Evolutionary conservation across 35 echinoderm and acorn worm genomes (phyloP), one percentile per base, ranked within the genome.

Genomic region (Acanthaster planci): DNA sequence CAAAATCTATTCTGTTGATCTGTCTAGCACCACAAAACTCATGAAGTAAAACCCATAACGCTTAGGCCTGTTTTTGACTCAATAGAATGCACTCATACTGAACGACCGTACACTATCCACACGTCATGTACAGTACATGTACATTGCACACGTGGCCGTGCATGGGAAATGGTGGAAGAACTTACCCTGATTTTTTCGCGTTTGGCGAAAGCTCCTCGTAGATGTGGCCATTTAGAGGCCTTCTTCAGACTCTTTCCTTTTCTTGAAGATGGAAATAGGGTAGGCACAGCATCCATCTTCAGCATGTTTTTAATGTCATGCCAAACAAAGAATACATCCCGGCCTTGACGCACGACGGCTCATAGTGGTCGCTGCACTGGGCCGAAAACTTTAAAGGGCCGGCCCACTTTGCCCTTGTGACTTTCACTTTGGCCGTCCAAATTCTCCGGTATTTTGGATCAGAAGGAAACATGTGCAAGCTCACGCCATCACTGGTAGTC

Each of bases 331-430:
- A 22, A 7, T 57, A 22, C 15, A 57, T 15, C 23, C 54, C 54
- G 23, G 15, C 7, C 54, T 57, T 22, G 7, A 57, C 16, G 54
- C 54, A 57, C 23, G 16, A 15, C 23, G 54, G 1, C 54, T 15
- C 23, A 22, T 18, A 57, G 54, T 57, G 54, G 1, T 15, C 16
- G 54, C 54, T 18, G 23, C 54, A 87, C 54, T 78, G 22, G 7
- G 19, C 26, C 19, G 40, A 54, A 19, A 26, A 35, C 34, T 36
- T 55, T 14, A 30, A 12, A 52, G 85, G 50, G 7, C 47, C 35
- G 8, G 2, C 16, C 38, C 76, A 88, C 38, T 88, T 78, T 8
- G 54, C 55, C 8, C 86, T 12, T 16, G 86, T 88, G 27, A 84
- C 26, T 18, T 27, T 51, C 3, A 88, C 78, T 40, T 81, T 81